A percentile compares a stretch with the other conserved stretches of the same genome.
These are phyloP conservation scores for Silurus asotus DNA, from an alignment of 2,113 vertebrate species.

Conservation along the genomic window DNA sequence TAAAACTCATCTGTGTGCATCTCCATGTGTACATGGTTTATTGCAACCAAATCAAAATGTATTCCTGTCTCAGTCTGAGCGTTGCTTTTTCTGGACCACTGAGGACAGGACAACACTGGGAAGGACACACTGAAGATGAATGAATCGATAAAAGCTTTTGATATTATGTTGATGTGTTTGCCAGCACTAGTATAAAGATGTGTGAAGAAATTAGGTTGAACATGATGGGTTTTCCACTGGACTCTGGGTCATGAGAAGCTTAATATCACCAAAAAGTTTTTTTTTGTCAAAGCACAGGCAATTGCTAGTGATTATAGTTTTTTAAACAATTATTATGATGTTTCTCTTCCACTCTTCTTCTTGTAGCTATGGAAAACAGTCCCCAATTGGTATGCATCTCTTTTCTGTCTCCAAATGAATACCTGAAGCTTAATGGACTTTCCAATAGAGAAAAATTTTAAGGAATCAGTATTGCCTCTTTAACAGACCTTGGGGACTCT, in stretches of 20 bases:
- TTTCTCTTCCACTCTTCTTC: neutral
- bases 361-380: neutral
- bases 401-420: neutral
- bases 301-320: neutral
- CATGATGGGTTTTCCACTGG: neutral
- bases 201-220: neutral
- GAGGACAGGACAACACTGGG: neutral
- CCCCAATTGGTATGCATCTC: neutral
- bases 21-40: neutral
- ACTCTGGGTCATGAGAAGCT: neutral
- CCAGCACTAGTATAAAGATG: neutral
- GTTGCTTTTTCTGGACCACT: neutral
- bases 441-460: neutral
- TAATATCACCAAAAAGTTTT: neutral
- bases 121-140: neutral
- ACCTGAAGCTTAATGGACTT: neutral
- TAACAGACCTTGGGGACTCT: neutral
- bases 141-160: neutral
- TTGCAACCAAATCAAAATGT: neutral
- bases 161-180: neutral
- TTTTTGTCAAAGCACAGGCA: neutral
- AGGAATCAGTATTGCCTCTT: neutral
- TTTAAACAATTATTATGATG: neutral
- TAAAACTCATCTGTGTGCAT: neutral
- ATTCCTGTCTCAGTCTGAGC: neutral